Base-by-base conservation (phyloP, 2,113 vertebrate species). In the Puntigrus tetrazona region DNA sequence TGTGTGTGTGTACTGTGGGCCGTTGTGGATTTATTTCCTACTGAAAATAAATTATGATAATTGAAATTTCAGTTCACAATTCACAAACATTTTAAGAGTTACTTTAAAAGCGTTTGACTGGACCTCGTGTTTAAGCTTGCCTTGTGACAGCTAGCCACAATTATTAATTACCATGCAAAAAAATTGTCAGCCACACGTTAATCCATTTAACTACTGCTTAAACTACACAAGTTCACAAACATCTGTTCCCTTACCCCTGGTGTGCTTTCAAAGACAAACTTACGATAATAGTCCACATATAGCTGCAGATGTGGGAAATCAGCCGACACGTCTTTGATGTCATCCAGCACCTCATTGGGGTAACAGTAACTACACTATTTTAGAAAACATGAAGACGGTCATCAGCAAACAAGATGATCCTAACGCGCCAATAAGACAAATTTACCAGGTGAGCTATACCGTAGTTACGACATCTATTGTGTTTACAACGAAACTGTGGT, bases 211-310 rank as follows among this genome's bases (percentile, higher is more conserved):
- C 10, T 27, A 61, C 55, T 57, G 55, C 7, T 57, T 57, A 67
- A 34, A 61, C 25, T 67, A 67, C 29, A 74, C 41, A 50, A 2
- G 4, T 25, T 25, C 52, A 61, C 2, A 61, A 20, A 41, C 20
- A 36, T 22, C 3, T 65, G 25, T 43, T 11, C 5, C 27, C 13
- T 34, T 1, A 27, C 7, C 27, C 22, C 41, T 13, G 7, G 20
- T 25, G 45, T 25, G 31, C 20, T 82, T 70, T 70, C 4, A 27
- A 8, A 27, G 2, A 50, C 25, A 4, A 65, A 93, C 94, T 94
- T 52, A 95, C 94, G 86, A 87, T 95, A 95, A 29, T 91, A 91
- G n/a, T 93, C 93, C 9, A 90, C 86, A 7, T 90, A 91, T 3
- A 93, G 89, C 14, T 91, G 91, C 29, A 95, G 92, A 45, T 95